Conservation (phyloP, 2,888 invertebrate species). For the Meghimatium bilineatum region DNA sequence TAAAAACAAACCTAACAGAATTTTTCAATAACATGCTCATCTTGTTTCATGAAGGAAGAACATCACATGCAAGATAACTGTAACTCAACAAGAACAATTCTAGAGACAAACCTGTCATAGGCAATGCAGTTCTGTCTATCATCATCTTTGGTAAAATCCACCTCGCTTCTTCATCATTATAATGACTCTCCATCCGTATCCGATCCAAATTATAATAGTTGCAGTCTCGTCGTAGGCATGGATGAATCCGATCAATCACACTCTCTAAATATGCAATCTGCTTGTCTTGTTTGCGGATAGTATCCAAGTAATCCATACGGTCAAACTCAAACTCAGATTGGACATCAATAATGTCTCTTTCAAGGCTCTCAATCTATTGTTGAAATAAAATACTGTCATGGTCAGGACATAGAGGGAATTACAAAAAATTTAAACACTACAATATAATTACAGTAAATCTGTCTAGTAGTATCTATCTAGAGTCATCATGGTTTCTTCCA, state of each 20-base stretch:
- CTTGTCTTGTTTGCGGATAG: conserved; percentile 85
- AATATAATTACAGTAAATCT: too few relatives aligned
- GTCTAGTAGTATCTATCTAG: too few relatives aligned
- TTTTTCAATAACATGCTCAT: too few relatives aligned
- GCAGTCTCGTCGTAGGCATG: conserved; percentile 84
- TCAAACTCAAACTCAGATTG: conserved; percentile 89
- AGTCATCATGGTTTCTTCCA: too few relatives aligned
- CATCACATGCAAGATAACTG: too few relatives aligned
- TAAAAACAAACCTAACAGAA: too few relatives aligned
- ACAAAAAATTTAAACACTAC: background rate
- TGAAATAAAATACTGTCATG: background rate
- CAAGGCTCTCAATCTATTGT: conserved; percentile 81
- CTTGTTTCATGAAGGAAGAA: too few relatives aligned
- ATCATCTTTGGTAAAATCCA: conserved; percentile 85
- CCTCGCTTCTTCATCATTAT: conserved; percentile 85
- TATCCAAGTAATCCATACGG: conserved; percentile 88
- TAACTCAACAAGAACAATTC: background rate
- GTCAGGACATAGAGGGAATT: background rate
- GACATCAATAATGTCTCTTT: conserved; percentile 86
- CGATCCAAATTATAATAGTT: conserved; percentile 86
- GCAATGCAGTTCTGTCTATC: conserved; percentile 83
- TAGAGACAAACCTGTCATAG: conserved; percentile 78
- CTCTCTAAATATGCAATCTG: conserved; percentile 83
- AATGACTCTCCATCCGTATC: conserved; percentile 82
- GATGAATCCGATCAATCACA: conserved; percentile 79